These are phyloP conservation scores for Cataglyphis albicans DNA, from an alignment of 2,888 invertebrate genomes.

Conservation along the genomic window DNA sequence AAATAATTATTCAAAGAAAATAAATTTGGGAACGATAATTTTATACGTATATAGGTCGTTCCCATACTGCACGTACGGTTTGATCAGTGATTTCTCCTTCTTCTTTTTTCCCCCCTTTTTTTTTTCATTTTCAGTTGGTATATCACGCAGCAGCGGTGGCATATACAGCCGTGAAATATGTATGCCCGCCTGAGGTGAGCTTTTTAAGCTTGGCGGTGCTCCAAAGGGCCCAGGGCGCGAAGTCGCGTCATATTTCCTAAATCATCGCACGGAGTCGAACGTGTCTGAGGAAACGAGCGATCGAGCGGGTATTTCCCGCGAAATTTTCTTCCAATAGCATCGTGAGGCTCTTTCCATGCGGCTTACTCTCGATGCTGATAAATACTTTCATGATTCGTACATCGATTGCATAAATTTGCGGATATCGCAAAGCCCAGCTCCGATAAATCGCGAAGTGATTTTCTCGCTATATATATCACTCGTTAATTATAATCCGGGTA, in stretches of 20 bases:
- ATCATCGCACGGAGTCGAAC: conserved; percentile 53
- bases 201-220: conserved; percentile 55
- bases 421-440: conserved; percentile 27
- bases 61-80: conserved; percentile 42
- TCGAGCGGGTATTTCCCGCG: conserved; percentile 44
- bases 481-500: conserved; percentile 16
- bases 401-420: conserved; percentile 39
- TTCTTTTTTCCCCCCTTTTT: not conserved
- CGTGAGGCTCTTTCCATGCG: not conserved
- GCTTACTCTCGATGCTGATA: conserved; percentile 36
- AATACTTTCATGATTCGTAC: conserved; percentile 15
- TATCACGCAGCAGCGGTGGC: conserved; percentile 44
- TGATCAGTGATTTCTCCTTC: conserved; percentile 53
- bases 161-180: conserved; percentile 62
- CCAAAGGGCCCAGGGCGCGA: conserved; percentile 62
- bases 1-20: not conserved
- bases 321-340: conserved; percentile 29
- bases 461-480: conserved; percentile 8
- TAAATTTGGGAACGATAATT: not conserved
- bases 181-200: conserved; percentile 57
- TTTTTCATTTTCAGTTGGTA: conserved; percentile 18
- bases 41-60: conserved; percentile 7
- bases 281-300: conserved; percentile 49
- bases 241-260: conserved; percentile 58
- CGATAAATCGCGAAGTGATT: conserved; percentile 21